Conservation (phyloP, 2,888 invertebrate species). For the Cloeon dipterum region DNA sequence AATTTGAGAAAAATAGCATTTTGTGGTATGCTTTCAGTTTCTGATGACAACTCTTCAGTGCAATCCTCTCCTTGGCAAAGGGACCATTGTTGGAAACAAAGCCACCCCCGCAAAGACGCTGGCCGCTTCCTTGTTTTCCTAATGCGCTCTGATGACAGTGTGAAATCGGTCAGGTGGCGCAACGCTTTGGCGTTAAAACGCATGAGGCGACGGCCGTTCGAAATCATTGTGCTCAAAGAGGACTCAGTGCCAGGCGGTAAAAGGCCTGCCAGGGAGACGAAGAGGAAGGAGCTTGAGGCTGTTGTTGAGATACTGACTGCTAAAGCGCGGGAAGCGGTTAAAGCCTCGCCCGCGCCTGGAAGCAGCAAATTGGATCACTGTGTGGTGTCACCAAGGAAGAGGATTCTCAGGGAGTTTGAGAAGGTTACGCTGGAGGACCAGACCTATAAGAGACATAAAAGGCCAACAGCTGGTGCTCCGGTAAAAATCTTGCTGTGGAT, state of each 20-base stretch:
- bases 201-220: conserved; percentile 44
- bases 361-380: conserved; percentile 16
- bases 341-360: neutral
- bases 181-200: conserved; percentile 19
- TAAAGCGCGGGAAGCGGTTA: neutral
- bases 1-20: too few relatives aligned
- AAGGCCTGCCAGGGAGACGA: conserved; percentile 16
- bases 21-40: conserved; percentile 33
- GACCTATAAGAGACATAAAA: conserved; percentile 26
- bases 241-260: conserved; percentile 8
- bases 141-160: conserved; percentile 8
- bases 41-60: conserved; percentile 75
- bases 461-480: conserved; percentile 5
- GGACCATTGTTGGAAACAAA: conserved; percentile 75
- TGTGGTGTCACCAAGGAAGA: conserved; percentile 60
- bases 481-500: too few relatives aligned
- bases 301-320: conserved; percentile 2
- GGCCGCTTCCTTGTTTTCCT: conserved; percentile 35
- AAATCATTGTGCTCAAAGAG: conserved; percentile 16
- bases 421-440: conserved; percentile 47
- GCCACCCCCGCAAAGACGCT: conserved; percentile 45
- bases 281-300: conserved; percentile 18
- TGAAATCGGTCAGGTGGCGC: conserved; percentile 7
- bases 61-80: conserved; percentile 81
- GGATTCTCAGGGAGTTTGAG: conserved; percentile 61